Evolutionary conservation across 2,888 invertebrate species (phyloP).

Genomic region (Biston stratarius): DNA sequence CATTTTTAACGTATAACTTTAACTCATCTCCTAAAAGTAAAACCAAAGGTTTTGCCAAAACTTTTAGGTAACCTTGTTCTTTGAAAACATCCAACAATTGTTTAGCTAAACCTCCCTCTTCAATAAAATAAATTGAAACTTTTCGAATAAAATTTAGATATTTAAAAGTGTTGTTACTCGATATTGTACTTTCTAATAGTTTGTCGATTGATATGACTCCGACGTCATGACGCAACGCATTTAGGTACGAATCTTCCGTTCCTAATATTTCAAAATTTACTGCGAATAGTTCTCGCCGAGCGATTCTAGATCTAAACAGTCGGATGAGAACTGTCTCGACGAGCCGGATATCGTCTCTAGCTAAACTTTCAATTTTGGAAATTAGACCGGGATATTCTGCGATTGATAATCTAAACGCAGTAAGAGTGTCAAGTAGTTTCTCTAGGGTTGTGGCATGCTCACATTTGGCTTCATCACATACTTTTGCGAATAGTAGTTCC

Average conservation of each 20-base stretch:
- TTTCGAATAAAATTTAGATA: constrained; percentile 52
- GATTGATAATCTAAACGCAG: constrained; percentile 50
- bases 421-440: constrained; percentile 54
- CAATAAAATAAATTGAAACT: constrained; percentile 64
- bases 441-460: constrained; percentile 37
- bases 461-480: constrained; percentile 39
- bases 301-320: constrained; percentile 55
- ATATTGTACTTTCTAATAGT: not conserved
- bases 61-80: constrained; percentile 35
- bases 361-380: constrained; percentile 48
- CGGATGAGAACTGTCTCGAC: constrained; percentile 49
- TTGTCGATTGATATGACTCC: constrained; percentile 43
- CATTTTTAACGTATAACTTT: constrained; percentile 33
- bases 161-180: not conserved
- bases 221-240: constrained; percentile 64
- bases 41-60: constrained; percentile 16
- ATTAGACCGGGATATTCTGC: constrained; percentile 48
- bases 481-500: constrained; percentile 48
- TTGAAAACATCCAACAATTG: constrained; percentile 29
- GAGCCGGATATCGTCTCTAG: constrained; percentile 44
- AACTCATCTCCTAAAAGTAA: constrained; percentile 40
- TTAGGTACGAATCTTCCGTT: constrained; percentile 61
- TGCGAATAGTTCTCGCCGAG: constrained; percentile 58
- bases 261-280: constrained; percentile 57
- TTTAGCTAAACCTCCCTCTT: constrained; percentile 56